Conservation (phyloP, 1,140 invertebrate genomes). For the Drosophila repletoides region DNA sequence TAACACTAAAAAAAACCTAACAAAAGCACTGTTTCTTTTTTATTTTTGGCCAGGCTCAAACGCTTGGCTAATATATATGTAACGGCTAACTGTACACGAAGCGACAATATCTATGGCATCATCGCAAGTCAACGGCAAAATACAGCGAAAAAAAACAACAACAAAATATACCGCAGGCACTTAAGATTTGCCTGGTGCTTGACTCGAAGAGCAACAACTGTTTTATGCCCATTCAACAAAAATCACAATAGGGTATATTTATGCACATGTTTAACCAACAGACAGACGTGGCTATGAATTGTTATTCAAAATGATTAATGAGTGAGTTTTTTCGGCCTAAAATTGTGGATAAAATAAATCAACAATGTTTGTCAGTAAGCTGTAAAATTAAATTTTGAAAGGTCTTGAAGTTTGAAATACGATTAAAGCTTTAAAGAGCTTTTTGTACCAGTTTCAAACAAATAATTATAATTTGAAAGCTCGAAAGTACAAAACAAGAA, state of each 20-base stretch:
- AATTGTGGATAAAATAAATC: too few species aligned
- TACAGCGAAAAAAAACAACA: slow-evolving; percentile 16
- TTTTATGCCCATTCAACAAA: slow-evolving; percentile 18
- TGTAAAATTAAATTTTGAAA: too few species aligned
- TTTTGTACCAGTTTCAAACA: too few species aligned
- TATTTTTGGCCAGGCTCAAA: slow-evolving; percentile 54
- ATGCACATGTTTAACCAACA: too few species aligned
- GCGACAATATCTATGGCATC: slow-evolving; percentile 74
- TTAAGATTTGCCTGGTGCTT: slow-evolving; percentile 25
- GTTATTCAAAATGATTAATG: too few species aligned
- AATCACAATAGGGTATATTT: slow-evolving; percentile 6
- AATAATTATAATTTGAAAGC: too few species aligned
- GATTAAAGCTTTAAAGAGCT: too few species aligned
- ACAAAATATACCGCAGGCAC: slow-evolving; percentile 17
- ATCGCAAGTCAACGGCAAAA: slow-evolving; percentile 19
- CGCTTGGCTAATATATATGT: slow-evolving; percentile 73
- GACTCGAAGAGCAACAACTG: slow-evolving; percentile 27
- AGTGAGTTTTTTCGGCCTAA: too few species aligned
- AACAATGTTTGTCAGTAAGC: too few species aligned
- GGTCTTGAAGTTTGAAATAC: too few species aligned
- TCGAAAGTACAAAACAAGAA: too few species aligned
- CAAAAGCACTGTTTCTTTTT: slow-evolving; percentile 1
- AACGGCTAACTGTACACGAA: slow-evolving; percentile 74
- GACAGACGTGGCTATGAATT: too few species aligned
- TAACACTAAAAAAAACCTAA: background rate